Base-by-base conservation (phyloP, 2,888 invertebrate genomes). In the Andrena camellia region DNA sequence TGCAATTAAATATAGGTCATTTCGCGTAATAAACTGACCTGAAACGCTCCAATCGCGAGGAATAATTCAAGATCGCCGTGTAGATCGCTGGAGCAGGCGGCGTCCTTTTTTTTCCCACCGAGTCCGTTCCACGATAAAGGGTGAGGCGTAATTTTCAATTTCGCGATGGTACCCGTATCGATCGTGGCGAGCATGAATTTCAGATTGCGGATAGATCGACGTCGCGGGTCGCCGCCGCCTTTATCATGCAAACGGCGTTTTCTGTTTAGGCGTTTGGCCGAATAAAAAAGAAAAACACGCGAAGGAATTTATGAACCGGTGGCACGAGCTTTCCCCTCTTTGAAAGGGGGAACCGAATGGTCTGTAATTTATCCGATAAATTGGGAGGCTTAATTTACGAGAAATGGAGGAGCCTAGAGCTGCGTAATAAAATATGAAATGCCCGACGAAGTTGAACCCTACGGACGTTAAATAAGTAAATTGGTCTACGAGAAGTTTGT, bases 181-280 rank as follows among this genome's bases (percentile, higher is more conserved):
- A 71, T 80, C 80, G 80, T 6, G 52, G 71, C 35, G 59, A 64
- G 26, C 79, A 69, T 79, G 80, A 80, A 80, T 80, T 80, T 71
- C 81, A 80, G 71, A 80, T 80, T 31, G 79, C 35, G 64, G 64
- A 33, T 48, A n/a, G 31, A 68, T 50, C 31, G 68, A 26, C 68
- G 54, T 20, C 64, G 50, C 57, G 13, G 68, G 63, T 57, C 69
- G 42, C 31, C 17, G 63, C 29, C 23, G 80, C 70, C 80, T 80
- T 80, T 80, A 79, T 80, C 79, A 80, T 80, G 79, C 79, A 80
- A 80, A 80, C 79, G 70, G 80, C 70, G 81, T 54, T 80, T 54
- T 80, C 80, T 80, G 80, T 80, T 80, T 80, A 80, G 80, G 81
- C 70, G 71, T 80, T 60, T 73, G 81, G 29, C 73, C 81, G 81